Base-by-base conservation (phyloP, 2,113 vertebrate species). In the Camelus dromedarius region DNA sequence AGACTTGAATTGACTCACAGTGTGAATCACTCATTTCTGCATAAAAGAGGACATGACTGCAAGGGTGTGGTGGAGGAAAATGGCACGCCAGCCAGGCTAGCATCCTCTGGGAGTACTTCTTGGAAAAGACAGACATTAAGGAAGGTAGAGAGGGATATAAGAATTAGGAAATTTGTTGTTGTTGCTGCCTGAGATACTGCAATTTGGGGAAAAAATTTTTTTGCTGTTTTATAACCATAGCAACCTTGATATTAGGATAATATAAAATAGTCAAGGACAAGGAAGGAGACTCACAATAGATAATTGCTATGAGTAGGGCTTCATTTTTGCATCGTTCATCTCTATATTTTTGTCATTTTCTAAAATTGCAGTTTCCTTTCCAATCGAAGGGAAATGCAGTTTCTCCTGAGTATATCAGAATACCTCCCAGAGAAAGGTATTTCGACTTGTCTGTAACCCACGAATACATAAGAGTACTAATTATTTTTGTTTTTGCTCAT, bases 401-500 rank as follows among this genome's bases (percentile, higher is more conserved):
- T 80, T 84, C 60, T 95, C 14, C 69, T 69, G 18, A 73, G 32
- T 85, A 14, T 72, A 2, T 81, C 19, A 60, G 82, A 48, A 3
- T 26, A 32, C 50, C 38, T 91, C 18, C 46, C 75, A 77, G 48
- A 89, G 50, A 73, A 56, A 70, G 19, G n/a, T 15, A 2, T 20
- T 13, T 58, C 18, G 88, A 14, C 32, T 50, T 58, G 24, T 76
- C 22, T 42, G 66, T 93, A 80, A 77, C 18, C 60, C 18, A 19
- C 75, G 54, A n/a, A 46, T 28, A 22, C 28, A 9, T 2, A 46
- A 46, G 28, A 24, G 26, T 46, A 50, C 58, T 84, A 50, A 80
- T 94, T 91, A 88, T 48, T 81, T 91, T 56, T 90, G 8, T 56
- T 73, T 82, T 58, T 84, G 15, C 35, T 91, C 69, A 58, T 82